Evolutionary conservation across 1,140 invertebrate genomes (phyloP), one percentile per base, ranked within the genome.

Genomic region (Drosophila chauvacae): DNA sequence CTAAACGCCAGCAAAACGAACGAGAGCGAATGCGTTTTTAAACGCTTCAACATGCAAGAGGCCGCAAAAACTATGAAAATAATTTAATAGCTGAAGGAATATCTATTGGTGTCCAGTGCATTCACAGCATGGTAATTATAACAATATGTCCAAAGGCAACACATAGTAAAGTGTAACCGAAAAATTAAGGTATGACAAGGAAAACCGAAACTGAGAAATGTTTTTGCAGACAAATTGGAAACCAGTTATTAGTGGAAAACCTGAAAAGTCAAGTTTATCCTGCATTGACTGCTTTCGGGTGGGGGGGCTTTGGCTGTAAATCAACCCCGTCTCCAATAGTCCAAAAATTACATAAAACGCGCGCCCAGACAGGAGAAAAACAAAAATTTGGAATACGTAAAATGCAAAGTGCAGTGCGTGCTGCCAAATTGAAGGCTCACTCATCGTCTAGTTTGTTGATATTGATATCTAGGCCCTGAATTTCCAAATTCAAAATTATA

Each of bases 191-290:
- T 66, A 37, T n/a, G 13, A 33, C 20, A 23, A 53, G 41, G 70
- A 39, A 77, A 76, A 47, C 42, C 37, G n/a, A 60, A 56, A 26
- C 53, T 23, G 35, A 26, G 20, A 16, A 68, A 41, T 51, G 61
- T 51, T 81, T 57, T 60, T 65, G 56, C 61, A 55, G 61, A 33
- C 57, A 62, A 68, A 72, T 55, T 65, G 48, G 28, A 84, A 85
- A 85, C 82, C 63, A 63, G 81, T 85, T 85, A 51, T 44, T 58
- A 35, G 60, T 42, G 61, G 48, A 83, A 86, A 87, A 86, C 83
- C 80, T 35, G 74, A 50, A 79, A 72, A 87, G 83, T 87, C 84
- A 87, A 87, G 84, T 87, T 87, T 80, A 88, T 87, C 77, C 80
- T 80, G 82, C 64, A 56, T 20, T 73, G 62, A 41, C 68, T 56